Evolutionary conservation across 2,113 vertebrate genomes (phyloP).

Genomic region (Cinclus mexicanus): DNA sequence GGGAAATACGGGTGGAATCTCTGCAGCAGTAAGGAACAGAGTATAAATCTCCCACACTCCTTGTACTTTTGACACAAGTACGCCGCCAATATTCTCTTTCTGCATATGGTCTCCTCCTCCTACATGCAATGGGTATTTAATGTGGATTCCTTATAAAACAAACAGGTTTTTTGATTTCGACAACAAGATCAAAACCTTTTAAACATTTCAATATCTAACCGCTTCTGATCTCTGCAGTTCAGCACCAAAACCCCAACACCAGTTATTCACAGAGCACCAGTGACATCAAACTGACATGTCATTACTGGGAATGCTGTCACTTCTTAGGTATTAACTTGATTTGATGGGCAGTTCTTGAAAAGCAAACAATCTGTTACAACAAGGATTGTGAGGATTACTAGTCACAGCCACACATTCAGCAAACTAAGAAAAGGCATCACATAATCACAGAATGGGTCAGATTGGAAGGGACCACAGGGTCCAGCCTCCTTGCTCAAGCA

Average conservation of each 20-base stretch:
- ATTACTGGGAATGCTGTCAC: background rate
- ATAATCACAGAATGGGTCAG: background rate
- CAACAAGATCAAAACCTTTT: background rate
- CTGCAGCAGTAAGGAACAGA: background rate
- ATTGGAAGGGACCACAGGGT: background rate
- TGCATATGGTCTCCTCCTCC: constrained; percentile 1
- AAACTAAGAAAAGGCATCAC: background rate
- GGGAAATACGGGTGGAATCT: background rate
- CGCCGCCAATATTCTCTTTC: background rate
- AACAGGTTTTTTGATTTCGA: background rate
- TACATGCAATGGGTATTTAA: background rate
- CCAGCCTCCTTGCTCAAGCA: background rate
- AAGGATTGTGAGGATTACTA: background rate
- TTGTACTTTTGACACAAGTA: background rate
- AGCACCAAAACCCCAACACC: background rate
- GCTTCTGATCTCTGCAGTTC: background rate
- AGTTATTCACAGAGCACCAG: background rate
- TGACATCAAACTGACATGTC: background rate
- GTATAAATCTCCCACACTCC: background rate
- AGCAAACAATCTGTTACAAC: background rate
- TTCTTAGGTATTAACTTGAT: background rate
- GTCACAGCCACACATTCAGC: background rate
- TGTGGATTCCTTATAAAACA: background rate
- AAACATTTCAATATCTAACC: background rate
- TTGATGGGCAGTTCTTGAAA: background rate